Evolutionary conservation across 2,113 vertebrate species (phyloP), one percentile per base, ranked within the genome.

Genomic region (Tupaia chinensis): DNA sequence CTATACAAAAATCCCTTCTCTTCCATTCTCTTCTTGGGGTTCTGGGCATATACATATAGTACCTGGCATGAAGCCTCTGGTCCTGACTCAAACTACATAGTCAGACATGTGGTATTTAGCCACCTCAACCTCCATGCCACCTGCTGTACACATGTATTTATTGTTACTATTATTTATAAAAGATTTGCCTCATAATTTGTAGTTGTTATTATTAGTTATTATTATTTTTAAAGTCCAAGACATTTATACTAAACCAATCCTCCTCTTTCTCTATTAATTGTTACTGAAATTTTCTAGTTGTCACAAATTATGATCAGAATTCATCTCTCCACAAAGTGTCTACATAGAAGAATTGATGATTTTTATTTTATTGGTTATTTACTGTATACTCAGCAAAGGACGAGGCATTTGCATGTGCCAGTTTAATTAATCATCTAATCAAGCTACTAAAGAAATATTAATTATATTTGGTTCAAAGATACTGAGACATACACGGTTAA

Each of bases 401-500:
- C 23, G 76, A 25, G 22, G 8, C n/a, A 54, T 60, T 89, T 70
- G 27, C 1, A 25, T 2, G 1, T 8, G 3, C 29, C 80, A 7
- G 69, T 81, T 82, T 86, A 79, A 80, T 87, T 94, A 81, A 69
- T 81, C 1, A 54, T 74, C 32, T 80, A 15, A 81, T 78, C 63
- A 69, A 74, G 25, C 2, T 10, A 81, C 0, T 74, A 54, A 86
- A 19, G 15, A 68, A 89, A 80, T 82, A 70, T 76, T 70, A 66
- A 29, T 79, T 61, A 44, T 70, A 12, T 54, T 32, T 60, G 44
- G 29, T 34, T 96, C 27, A 56, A 89, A 89, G 54, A 1, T 70
- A 9, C 44, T 54, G 7, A 72, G 23, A 44, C 22, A 73, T 9
- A 44, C 3, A 58, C 0, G 16, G 11, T n/a, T 91, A n/a, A 15